phyloP scores from a whole-genome alignment of 2,113 vertebrate species.

The Entomyzon cyanotis region DNA sequence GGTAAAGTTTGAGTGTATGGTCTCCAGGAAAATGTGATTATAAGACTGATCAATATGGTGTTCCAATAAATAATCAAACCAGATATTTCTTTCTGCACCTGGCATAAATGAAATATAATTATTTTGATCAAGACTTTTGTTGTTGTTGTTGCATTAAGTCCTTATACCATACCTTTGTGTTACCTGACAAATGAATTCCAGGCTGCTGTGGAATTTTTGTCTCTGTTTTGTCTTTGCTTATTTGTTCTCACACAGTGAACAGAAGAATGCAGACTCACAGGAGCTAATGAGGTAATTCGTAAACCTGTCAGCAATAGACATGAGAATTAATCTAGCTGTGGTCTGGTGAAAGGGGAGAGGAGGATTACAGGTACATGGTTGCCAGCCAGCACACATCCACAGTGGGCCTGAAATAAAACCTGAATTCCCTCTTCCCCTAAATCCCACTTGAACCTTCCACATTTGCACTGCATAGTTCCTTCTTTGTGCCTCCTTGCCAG shows the following conservation, averaged over 20 bases:
- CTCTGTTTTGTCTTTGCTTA: constrained; percentile 27
- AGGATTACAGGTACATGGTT: background rate
- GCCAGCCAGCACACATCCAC: background rate
- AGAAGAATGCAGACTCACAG: constrained; percentile 35
- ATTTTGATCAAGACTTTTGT: background rate
- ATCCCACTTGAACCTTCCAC: background rate
- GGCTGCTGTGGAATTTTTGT: constrained; percentile 21
- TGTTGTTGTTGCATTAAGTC: background rate
- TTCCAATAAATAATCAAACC: background rate
- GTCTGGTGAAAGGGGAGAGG: background rate
- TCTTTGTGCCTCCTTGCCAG: background rate
- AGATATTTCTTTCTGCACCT: background rate
- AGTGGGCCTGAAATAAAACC: background rate
- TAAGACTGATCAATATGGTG: background rate
- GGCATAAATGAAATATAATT: background rate
- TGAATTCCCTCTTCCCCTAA: background rate
- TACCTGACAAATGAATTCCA: constrained; percentile 20
- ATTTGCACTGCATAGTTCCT: background rate
- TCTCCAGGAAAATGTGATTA: background rate
- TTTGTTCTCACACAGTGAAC: background rate
- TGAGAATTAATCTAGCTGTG: constrained; percentile 37
- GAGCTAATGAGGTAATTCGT: constrained; percentile 60
- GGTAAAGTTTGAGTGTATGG: background rate
- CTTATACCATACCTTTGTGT: background rate
- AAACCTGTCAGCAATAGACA: constrained; percentile 33